A percentile compares a stretch with the other conserved stretches of the same genome.
These are phyloP conservation scores for Apoderus coryli DNA, from an alignment of 2,888 invertebrate genomes.

Conservation along the genomic window DNA sequence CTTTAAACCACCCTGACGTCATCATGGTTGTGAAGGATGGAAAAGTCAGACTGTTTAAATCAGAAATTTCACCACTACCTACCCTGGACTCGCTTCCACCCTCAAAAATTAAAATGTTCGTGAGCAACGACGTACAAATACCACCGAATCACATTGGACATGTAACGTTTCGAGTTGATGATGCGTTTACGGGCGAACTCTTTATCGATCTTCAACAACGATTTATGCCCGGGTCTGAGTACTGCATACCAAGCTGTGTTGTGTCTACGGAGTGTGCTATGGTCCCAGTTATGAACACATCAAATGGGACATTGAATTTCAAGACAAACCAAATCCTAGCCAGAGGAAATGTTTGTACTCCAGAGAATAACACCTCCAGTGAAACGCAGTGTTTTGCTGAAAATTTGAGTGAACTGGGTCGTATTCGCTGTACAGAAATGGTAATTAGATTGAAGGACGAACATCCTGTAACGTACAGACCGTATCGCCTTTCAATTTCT, in stretches of 20 bases:
- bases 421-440: constrained; percentile 14
- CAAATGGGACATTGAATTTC: too few relatives aligned
- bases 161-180: constrained; percentile 4
- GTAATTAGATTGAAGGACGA: constrained; percentile 10
- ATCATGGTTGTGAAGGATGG: constrained; percentile 5
- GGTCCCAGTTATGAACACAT: too few relatives aligned
- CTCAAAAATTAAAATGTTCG: too few relatives aligned
- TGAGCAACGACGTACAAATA: constrained; percentile 2
- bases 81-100: constrained; percentile 5
- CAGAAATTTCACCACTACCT: constrained; percentile 5
- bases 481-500: too few relatives aligned
- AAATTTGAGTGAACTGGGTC: constrained; percentile 11
- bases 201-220: constrained; percentile 7
- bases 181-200: constrained; percentile 4
- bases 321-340: too few relatives aligned
- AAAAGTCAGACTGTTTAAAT: constrained; percentile 4
- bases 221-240: constrained; percentile 4
- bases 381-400: not conserved
- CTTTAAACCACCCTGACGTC: constrained; percentile 5
- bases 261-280: constrained; percentile 1
- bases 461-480: too few relatives aligned
- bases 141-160: constrained; percentile 7
- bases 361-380: too few relatives aligned
- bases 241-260: constrained; percentile 6
- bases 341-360: too few relatives aligned